phyloP scores from a whole-genome alignment of 2,113 vertebrate genomes.

The Pygoscelis antarcticus region DNA sequence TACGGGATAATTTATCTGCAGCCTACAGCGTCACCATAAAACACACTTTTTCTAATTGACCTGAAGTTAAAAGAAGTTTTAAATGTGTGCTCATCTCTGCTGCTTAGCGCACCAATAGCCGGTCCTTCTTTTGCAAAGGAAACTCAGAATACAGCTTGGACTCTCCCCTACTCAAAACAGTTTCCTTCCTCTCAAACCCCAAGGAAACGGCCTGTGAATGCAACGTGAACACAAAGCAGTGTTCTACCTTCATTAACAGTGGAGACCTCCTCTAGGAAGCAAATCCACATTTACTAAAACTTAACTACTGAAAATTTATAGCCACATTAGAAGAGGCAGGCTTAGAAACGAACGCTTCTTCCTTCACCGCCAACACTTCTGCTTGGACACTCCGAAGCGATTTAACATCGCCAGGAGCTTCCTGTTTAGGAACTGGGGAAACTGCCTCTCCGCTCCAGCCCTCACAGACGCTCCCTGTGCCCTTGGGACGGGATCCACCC shows the following conservation, averaged over 20 bases:
- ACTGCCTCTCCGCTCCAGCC: neutral
- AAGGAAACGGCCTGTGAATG: neutral
- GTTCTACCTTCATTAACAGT: neutral
- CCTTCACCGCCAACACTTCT: neutral
- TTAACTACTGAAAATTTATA: neutral
- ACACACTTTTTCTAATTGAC: neutral
- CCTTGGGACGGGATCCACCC: neutral
- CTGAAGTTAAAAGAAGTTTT: neutral
- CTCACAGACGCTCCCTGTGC: neutral
- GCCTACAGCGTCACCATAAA: neutral
- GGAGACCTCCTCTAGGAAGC: neutral
- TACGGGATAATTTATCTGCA: neutral
- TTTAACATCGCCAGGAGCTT: neutral
- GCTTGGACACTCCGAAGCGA: neutral
- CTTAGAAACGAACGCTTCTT: neutral
- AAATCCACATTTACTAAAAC: neutral
- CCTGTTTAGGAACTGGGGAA: neutral
- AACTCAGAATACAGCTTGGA: neutral
- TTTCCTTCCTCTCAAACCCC: constrained; percentile 24
- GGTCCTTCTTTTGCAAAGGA: neutral
- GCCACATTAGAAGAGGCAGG: neutral
- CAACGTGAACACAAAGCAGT: neutral
- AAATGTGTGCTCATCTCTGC: neutral
- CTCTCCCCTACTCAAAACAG: neutral
- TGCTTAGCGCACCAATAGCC: neutral